Percentiles rank a stretch among this genome's conserved stretches.
Conservation (phyloP, 2,797 vertebrate species). For the Neosilurus hyrtlii region DNA sequence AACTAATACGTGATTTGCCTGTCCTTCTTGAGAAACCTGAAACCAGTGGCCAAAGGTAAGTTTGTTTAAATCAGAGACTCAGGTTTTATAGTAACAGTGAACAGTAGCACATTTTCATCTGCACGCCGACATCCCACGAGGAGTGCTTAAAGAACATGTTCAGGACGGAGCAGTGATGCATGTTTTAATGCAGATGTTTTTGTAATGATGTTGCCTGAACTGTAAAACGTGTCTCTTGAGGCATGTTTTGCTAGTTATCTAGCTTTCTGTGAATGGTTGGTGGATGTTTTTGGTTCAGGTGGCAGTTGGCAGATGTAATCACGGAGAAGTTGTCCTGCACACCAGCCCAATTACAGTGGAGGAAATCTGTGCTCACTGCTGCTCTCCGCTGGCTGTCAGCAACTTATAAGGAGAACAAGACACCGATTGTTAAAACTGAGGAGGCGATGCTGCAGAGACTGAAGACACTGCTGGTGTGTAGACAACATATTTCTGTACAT, state of each 20-base stretch:
- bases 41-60: slow-evolving; percentile 74
- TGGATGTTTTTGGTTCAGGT: slow-evolving; percentile 68
- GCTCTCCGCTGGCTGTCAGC: slow-evolving; percentile 76
- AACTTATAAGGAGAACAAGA: slow-evolving; percentile 71
- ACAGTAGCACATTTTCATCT: background rate
- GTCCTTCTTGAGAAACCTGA: slow-evolving; percentile 68
- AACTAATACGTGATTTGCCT: slow-evolving; percentile 72
- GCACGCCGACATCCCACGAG: background rate
- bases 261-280: background rate
- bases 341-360: slow-evolving; percentile 75
- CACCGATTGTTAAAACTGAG: slow-evolving; percentile 68
- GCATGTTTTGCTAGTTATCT: background rate
- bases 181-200: slow-evolving; percentile 1
- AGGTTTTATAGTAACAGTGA: background rate
- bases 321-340: slow-evolving; percentile 68
- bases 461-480: slow-evolving; percentile 75
- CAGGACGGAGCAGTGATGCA: background rate
- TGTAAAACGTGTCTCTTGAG: background rate
- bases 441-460: slow-evolving; percentile 75
- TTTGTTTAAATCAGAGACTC: background rate
- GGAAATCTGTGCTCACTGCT: slow-evolving; percentile 68
- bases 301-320: slow-evolving; percentile 82
- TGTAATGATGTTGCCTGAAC: background rate
- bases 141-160: background rate
- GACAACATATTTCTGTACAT: background rate